Percentiles rank a stretch among this genome's conserved stretches.
phyloP scores from a whole-genome alignment of 2,888 invertebrate species.

The Germaria angustata region DNA sequence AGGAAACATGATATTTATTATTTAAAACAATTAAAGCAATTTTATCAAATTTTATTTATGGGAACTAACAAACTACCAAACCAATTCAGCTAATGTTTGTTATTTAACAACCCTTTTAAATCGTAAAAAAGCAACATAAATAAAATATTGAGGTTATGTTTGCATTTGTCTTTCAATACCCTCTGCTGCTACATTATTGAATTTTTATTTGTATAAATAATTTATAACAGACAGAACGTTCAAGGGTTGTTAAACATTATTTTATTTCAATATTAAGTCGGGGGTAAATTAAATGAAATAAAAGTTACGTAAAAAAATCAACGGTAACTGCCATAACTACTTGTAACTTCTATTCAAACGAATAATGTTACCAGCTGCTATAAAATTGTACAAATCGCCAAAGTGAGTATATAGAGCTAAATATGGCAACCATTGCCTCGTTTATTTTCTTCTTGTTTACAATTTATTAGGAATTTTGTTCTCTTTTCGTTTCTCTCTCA shows the following conservation, averaged over 20 bases:
- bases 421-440: not conserved
- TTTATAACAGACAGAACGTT: slow-evolving; percentile 52
- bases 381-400: not conserved
- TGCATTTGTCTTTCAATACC: slow-evolving; percentile 15
- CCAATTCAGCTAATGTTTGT: slow-evolving; percentile 34
- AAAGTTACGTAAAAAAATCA: slow-evolving; percentile 22
- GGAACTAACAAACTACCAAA: slow-evolving; percentile 7
- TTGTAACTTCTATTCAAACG: slow-evolving; percentile 41
- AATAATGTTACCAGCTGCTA: not conserved
- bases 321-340: slow-evolving; percentile 50
- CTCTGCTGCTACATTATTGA: slow-evolving; percentile 46
- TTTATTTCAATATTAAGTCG: slow-evolving; percentile 35
- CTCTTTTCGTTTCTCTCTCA: not conserved
- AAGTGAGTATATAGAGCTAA: not conserved
- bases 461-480: not conserved
- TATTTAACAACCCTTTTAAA: slow-evolving; percentile 52
- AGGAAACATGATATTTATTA: slow-evolving; percentile 57
- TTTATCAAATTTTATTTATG: slow-evolving; percentile 38
- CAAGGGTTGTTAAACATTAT: slow-evolving; percentile 57
- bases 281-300: slow-evolving; percentile 30
- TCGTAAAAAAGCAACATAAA: not conserved
- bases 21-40: slow-evolving; percentile 50
- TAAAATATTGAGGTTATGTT: slow-evolving; percentile 46
- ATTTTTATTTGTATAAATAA: slow-evolving; percentile 60
- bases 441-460: not conserved